Base-by-base conservation (phyloP, 1,140 invertebrate genomes). In the Aphelinus certus region DNA sequence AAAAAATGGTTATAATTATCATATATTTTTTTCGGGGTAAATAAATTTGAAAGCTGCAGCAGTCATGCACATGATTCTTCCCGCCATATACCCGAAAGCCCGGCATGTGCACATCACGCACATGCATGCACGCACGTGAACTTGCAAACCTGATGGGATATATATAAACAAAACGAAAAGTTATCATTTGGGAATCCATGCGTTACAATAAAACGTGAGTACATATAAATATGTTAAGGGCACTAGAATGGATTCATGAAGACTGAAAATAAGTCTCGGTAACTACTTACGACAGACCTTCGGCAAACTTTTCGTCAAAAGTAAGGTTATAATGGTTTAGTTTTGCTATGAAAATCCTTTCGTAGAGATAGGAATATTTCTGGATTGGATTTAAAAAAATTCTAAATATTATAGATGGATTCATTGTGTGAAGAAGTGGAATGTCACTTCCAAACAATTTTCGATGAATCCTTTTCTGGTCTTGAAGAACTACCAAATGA, bases 291-390 rank as follows among this genome's bases (percentile, higher is more conserved):
- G 53, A 45, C 51, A 46, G 46, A 55, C 7, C 26, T 45, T 42
- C 1, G 26, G 48, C 51, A 9, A 1, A 68, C n/a, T 75, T 69
- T 62, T 5, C 6, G 10, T 55, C 6, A 53, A 48, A 75, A 75
- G 73, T 75, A 63, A 75, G 73, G 73, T 75, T 75, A 75, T 55
- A 1, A 3, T 64, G 43, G 26, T 45, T 69, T 6, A 64, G 26
- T 47, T 69, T 67, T 2, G 47, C 61, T 3, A 10, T 26, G 6
- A 7, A 55, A 71, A 26, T 57, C 2, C n/a, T 5, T 4, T 62
- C 48, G 7, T 49, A 6, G 10, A 0, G 26, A 51, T 47, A 7
- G 2, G 4, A 43, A 9, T 9, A 64, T 66, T 63, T 3, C 46
- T n/a, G 2, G 7, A 58, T 60, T 46, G 53, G 65, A 9, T 71